Evolutionary conservation across 2,113 vertebrate species (phyloP).

Genomic region (Coregonus clupeaformis): DNA sequence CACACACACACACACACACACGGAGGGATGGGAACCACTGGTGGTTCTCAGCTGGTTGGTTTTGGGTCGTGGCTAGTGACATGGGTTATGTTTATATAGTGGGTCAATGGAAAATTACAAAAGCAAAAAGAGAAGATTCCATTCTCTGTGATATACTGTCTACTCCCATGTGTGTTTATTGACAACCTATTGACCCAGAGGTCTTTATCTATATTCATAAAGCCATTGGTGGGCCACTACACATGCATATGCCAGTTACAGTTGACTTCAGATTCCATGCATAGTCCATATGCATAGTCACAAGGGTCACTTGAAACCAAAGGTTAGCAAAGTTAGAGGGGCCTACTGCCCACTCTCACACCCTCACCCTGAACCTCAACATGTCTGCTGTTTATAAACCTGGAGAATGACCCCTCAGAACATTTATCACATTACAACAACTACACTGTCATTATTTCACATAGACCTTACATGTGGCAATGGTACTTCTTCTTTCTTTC

Average conservation of each 20-base stretch:
- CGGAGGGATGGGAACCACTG: slow-evolving; percentile 22
- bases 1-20: slow-evolving; percentile 16
- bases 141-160: too few species aligned
- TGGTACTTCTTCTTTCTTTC: slow-evolving; percentile 33
- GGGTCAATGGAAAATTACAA: background rate
- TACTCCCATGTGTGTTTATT: background rate
- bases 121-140: background rate
- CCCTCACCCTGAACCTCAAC: slow-evolving; percentile 36
- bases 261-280: background rate
- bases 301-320: background rate
- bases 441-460: background rate
- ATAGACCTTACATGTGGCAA: slow-evolving; percentile 10
- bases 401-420: slow-evolving; percentile 35
- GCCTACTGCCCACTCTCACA: background rate
- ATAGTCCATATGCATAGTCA: background rate
- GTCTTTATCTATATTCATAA: background rate
- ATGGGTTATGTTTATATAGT: background rate
- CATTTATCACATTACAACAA: slow-evolving; percentile 30
- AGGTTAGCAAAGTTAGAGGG: slow-evolving; percentile 4
- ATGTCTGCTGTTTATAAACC: slow-evolving; percentile 31
- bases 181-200: background rate
- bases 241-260: background rate
- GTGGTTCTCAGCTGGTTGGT: slow-evolving; percentile 22
- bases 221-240: slow-evolving; percentile 1
- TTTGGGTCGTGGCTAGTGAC: slow-evolving; percentile 25